phyloP scores from a whole-genome alignment of 2,888 invertebrate species.

The Amblyjoppa fuscipennis region DNA sequence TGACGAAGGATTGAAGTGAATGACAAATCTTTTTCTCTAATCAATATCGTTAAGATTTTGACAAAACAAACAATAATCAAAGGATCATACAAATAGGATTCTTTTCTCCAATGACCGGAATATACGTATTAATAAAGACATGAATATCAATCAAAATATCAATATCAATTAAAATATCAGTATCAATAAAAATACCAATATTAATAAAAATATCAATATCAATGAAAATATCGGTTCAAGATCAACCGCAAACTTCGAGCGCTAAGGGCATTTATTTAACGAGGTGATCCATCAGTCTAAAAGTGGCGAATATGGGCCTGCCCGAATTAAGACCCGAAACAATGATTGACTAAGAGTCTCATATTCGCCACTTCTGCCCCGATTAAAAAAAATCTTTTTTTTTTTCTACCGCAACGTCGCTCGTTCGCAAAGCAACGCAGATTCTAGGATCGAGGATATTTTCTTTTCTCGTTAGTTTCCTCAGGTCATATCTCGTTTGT shows the following conservation, averaged over 20 bases:
- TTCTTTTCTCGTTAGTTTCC: conserved; percentile 1
- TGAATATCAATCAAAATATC: background rate
- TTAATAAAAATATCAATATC: no score
- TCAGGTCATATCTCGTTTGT: conserved; percentile 18
- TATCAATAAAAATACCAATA: no score
- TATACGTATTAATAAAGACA: no score
- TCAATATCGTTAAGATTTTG: background rate
- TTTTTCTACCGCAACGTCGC: background rate
- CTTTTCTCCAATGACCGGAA: background rate
- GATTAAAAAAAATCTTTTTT: background rate
- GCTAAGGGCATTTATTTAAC: background rate
- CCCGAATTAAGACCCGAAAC: no score
- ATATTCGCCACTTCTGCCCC: background rate
- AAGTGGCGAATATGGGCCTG: no score
- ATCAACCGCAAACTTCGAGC: background rate
- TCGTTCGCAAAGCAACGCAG: no score
- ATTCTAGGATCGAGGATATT: background rate
- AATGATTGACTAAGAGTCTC: background rate
- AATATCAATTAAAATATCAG: no score
- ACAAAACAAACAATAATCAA: background rate
- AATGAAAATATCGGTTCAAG: background rate
- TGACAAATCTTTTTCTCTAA: background rate
- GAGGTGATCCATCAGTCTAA: no score
- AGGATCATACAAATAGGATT: background rate
- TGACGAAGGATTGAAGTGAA: background rate